phyloP scores from a whole-genome alignment of 2,113 vertebrate species.

The Prionailurus bengalensis region DNA sequence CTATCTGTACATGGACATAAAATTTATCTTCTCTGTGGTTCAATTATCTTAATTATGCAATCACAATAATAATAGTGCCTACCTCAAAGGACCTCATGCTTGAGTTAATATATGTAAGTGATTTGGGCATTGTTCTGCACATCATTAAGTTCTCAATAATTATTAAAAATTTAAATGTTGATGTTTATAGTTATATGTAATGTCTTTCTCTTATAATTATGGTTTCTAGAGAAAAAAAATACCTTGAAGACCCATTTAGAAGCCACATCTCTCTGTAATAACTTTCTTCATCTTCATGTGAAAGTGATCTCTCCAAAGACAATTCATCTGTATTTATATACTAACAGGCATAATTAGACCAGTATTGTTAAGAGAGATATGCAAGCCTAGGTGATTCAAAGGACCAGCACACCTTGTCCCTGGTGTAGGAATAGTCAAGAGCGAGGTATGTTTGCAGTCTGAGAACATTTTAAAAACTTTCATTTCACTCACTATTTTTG shows the following conservation, averaged over 20 bases:
- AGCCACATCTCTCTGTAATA: background rate
- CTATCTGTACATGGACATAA: background rate
- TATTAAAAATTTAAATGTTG: constrained; percentile 17
- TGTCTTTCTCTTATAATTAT: background rate
- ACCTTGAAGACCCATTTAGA: background rate
- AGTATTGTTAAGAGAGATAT: background rate
- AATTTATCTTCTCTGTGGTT: background rate
- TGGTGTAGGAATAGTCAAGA: background rate
- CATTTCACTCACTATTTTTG: background rate
- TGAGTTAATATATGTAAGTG: background rate
- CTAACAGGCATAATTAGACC: background rate
- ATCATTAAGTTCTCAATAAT: constrained; percentile 7
- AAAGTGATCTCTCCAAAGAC: background rate
- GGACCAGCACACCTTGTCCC: background rate
- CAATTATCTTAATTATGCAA: background rate
- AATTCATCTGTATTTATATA: background rate
- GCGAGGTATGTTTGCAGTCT: background rate
- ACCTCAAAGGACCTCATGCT: background rate
- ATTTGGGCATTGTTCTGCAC: background rate
- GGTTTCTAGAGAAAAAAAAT: background rate
- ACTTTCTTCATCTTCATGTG: background rate
- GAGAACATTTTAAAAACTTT: background rate
- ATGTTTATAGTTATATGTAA: background rate
- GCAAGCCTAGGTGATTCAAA: background rate
- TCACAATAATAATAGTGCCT: background rate